phyloP scores from a whole-genome alignment of 1,140 invertebrate species.

The Danaus plexippus region DNA sequence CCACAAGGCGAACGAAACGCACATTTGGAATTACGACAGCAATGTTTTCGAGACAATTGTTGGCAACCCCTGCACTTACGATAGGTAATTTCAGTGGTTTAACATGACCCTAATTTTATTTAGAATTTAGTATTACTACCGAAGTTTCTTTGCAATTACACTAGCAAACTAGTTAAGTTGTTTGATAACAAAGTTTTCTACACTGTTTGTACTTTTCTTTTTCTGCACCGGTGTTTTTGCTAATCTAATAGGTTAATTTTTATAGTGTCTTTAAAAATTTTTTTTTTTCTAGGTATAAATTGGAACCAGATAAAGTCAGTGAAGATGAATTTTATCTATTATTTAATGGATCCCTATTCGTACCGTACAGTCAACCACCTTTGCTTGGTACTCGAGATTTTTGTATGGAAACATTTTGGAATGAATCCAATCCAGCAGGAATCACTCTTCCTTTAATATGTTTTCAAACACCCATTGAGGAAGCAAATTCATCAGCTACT shows the following conservation, averaged over 20 bases:
- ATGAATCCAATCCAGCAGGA: constrained; percentile 49
- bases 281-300: constrained; percentile 59
- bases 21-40: constrained; percentile 63
- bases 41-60: constrained; percentile 71
- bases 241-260: background rate
- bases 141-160: constrained; percentile 11
- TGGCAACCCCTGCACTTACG: constrained; percentile 71
- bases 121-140: constrained; percentile 2
- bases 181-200: constrained; percentile 9
- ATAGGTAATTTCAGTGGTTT: constrained; percentile 58
- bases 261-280: background rate
- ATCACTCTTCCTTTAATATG: constrained; percentile 65
- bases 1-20: constrained; percentile 68
- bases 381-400: constrained; percentile 72
- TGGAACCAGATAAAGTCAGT: constrained; percentile 66
- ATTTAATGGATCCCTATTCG: constrained; percentile 74
- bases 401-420: constrained; percentile 72
- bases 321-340: constrained; percentile 73
- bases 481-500: constrained; percentile 42
- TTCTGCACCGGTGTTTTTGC: no score
- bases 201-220: constrained; percentile 4
- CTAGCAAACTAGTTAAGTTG: constrained; percentile 8
- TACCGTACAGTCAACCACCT: constrained; percentile 55
- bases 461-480: constrained; percentile 44
- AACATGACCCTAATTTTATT: constrained; percentile 10